Conservation (phyloP, 2,113 vertebrate species). For the Furnarius figulus region DNA sequence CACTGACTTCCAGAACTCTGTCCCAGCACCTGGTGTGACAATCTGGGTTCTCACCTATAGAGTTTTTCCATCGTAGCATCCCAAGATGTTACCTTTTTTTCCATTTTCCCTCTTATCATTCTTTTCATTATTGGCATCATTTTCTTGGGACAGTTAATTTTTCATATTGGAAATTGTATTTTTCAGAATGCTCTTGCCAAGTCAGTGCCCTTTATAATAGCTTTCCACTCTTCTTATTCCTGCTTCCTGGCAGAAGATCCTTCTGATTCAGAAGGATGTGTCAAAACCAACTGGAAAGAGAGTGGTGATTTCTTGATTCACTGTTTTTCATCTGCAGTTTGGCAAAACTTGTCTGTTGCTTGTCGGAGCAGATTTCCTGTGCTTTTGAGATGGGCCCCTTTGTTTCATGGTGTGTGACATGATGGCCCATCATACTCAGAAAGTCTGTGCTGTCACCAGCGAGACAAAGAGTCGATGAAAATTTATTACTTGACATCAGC, state of each 20-base stretch:
- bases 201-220: neutral
- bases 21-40: neutral
- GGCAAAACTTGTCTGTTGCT: neutral
- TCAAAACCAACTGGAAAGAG: neutral
- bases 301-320: neutral
- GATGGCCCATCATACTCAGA: neutral
- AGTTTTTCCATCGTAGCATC: neutral
- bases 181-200: neutral
- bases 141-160: neutral
- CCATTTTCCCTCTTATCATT: neutral
- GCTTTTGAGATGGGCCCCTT: neutral
- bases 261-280: neutral
- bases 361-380: neutral
- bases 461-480: neutral
- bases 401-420: neutral
- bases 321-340: neutral
- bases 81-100: neutral
- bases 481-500: neutral
- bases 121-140: neutral
- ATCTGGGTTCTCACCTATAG: neutral
- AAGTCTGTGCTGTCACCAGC: neutral
- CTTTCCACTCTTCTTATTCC: neutral
- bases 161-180: neutral
- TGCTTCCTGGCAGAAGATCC: neutral
- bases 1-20: neutral